Evolutionary conservation across 2,797 vertebrate genomes (phyloP).

Genomic region (Sitta carolinensis): DNA sequence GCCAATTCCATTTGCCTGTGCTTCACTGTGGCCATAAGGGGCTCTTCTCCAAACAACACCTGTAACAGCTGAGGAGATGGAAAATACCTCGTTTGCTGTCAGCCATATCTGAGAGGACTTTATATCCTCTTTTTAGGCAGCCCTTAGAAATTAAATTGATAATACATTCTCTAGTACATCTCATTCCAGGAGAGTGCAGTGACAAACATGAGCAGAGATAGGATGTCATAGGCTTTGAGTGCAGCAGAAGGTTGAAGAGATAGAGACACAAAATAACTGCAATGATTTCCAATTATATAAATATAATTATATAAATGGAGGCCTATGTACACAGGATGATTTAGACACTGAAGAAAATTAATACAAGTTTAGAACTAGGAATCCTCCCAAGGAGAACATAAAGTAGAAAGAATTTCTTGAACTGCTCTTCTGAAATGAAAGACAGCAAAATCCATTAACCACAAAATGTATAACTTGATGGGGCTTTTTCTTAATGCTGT

Average conservation of each 20-base stretch:
- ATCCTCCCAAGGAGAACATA: slow-evolving; percentile 5
- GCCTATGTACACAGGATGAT: not conserved
- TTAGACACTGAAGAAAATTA: not conserved
- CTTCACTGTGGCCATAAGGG: not conserved
- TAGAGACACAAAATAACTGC: not conserved
- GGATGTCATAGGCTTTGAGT: not conserved
- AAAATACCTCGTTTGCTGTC: not conserved
- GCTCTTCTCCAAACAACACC: not conserved
- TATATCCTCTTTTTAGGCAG: not conserved
- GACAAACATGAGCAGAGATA: not conserved
- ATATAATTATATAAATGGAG: not conserved
- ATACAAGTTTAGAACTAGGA: not conserved
- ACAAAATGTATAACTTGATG: not conserved
- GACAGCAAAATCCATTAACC: not conserved
- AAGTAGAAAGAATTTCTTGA: not conserved
- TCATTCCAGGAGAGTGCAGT: not conserved
- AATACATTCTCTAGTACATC: not conserved
- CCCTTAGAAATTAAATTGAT: not conserved
- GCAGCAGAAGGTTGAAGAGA: not conserved
- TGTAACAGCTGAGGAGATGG: not conserved
- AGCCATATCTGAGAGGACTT: not conserved
- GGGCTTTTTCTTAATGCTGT: not conserved
- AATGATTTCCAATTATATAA: not conserved
- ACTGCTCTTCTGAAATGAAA: slow-evolving; percentile 10
- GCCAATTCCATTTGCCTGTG: not conserved